Conservation (phyloP, 2,113 vertebrate species). For the Muntiacus muntjak region DNA sequence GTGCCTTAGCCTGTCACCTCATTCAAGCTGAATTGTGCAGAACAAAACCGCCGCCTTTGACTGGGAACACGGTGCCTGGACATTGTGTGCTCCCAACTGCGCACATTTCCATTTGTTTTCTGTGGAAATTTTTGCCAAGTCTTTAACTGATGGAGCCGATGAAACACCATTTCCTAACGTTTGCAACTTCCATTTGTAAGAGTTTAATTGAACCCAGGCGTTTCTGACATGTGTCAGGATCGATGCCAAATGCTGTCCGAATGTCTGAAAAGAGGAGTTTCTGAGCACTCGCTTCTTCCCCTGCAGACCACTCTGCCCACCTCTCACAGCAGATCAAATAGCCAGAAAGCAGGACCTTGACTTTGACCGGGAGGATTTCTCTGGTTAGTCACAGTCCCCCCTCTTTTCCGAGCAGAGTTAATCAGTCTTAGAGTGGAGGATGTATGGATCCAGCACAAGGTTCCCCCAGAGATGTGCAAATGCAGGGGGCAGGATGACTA, state of each 20-base stretch:
- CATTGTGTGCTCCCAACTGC: neutral
- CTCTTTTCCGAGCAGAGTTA: neutral
- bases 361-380: neutral
- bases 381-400: neutral
- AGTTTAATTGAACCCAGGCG: neutral
- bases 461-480: neutral
- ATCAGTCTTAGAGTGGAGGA: neutral
- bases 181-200: neutral
- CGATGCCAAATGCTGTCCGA: neutral
- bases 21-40: neutral
- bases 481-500: neutral
- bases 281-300: neutral
- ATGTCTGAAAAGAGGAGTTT: neutral
- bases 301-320: neutral
- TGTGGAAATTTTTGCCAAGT: neutral
- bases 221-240: neutral
- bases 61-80: neutral
- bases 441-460: neutral
- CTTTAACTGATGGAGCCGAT: neutral
- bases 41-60: conserved; percentile 11
- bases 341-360: neutral
- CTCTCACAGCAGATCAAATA: neutral
- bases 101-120: neutral
- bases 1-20: neutral
- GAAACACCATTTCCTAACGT: neutral